Percentiles rank a stretch among this genome's conserved stretches.
Conservation (phyloP, 2,113 vertebrate species). For the Centrocercus urophasianus region DNA sequence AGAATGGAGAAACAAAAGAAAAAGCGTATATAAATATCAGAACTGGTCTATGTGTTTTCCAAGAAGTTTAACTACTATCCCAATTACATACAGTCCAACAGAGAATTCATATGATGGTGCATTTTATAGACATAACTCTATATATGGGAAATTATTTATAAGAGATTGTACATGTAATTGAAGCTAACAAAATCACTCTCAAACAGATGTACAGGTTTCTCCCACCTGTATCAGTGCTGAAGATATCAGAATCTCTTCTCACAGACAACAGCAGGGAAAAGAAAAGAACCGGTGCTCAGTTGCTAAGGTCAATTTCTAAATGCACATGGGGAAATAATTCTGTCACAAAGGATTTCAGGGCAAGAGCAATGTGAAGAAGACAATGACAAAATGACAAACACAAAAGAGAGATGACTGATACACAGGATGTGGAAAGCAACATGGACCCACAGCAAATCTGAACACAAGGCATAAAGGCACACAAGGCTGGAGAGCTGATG, state of each 20-base stretch:
- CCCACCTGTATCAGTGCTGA: background rate
- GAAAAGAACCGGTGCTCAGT: background rate
- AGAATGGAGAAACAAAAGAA: conserved; percentile 54
- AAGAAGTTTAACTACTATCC: background rate
- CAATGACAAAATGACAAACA: background rate
- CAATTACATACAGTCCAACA: background rate
- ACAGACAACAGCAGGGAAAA: background rate
- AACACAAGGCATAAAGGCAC: background rate
- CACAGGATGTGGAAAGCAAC: background rate
- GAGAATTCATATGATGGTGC: background rate
- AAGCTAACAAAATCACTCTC: background rate
- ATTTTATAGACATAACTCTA: background rate
- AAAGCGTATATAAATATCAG: background rate
- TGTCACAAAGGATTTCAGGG: background rate
- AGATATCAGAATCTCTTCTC: background rate
- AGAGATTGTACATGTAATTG: background rate
- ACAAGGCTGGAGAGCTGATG: accelerated
- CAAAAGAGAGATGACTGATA: background rate
- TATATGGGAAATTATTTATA: background rate
- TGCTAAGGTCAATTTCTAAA: background rate
- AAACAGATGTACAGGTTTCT: background rate
- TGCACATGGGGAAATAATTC: background rate
- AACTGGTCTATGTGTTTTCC: background rate
- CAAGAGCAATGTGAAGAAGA: background rate
- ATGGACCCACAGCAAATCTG: background rate